Evolutionary conservation across 1,140 invertebrate genomes (phyloP), one percentile per base, ranked within the genome.

Genomic region (Chionoecetes opilio): DNA sequence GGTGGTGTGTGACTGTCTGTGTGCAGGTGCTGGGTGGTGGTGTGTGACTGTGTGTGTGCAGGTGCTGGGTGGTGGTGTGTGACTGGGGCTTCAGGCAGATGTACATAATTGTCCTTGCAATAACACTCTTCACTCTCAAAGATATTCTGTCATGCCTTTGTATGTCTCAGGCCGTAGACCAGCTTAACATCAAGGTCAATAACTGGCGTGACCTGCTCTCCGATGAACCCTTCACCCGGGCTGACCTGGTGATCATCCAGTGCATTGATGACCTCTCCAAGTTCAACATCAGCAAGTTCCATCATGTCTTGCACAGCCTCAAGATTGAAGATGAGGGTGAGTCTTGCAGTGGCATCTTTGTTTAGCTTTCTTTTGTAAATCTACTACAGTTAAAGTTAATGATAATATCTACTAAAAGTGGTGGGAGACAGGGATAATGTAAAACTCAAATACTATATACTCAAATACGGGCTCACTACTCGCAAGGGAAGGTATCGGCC

Each of bases 251-350:
- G 90, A 98, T 98, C 0, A 98, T 99, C 96, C 99, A 99, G 97
- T 98, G 99, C 97, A 99, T 99, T 11, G 98, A 98, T 84, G 98
- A 99, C 97, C 97, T 99, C 38, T 97, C 98, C 21, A 99, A 99
- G 97, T 99, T 99, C 96, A 99, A 99, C 97, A 98, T 99, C 90
- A 98, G 98, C 0, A 98, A 97, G 6, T 99, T 99, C 97, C 98
- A 99, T 98, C 99, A 99, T 97, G 97, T 99, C n/a, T 99, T 99
- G 97, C 98, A 99, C 96, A 99, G 99, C 97, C 97, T 99, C n/a
- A 98, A 98, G 97, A 98, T 99, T 29, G 98, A 98, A 96, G 98
- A 98, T 96, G 99, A 99, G 97, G 98, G 98, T 96, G 95, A 95
- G 94, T 93, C 46, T 26, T 29, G 32, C 75, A 26, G 82, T 89